Evolutionary conservation across 35 echinoderm and acorn worm genomes (phyloP), one percentile per base, ranked within the genome.

Genomic region (Apostichopus californicus): DNA sequence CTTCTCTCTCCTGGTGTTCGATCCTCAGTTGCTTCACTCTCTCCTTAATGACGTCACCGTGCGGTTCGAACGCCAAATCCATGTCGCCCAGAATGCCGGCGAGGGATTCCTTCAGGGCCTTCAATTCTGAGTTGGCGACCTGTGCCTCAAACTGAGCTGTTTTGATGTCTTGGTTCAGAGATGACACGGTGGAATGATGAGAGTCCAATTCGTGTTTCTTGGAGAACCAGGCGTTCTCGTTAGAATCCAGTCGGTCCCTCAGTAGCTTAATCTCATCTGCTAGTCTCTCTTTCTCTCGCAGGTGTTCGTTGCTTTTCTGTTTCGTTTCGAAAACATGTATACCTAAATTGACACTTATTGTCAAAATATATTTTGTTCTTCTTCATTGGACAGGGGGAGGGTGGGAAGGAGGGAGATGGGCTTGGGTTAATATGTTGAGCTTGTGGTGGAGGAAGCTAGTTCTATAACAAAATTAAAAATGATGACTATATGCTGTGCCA

Each of bases 101-200:
- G 20, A 99, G 73, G 18, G 97, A 91, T 24, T 99, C 97, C 92
- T 96, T 99, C 63, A 99, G 92, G 34, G 86, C 70, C 70, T 93
- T 99, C 20, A 99, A 77, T 34, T 94, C 95, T 23, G 95, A 91
- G 83, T 86, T 81, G 7, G 95, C 97, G 56, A 99, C 93, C 58
- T 96, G 91, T 5, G 95, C 80, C 9, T 99, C 95, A 90, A 93
- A 95, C 83, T 93, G 54, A 52, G 90, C 46, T 17, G 78, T 92
- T 92, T 94, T 96, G 61, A 88, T 72, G 18, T 96, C 95, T 54
- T 95, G 91, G 54, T 73, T 71, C 81, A 95, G 77, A 12, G 61
- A 91, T n/a, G 93, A 75, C 11, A 96, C 65, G 17, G 77, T 87
- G 18, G 75, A 88, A 58, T 94, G 83, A 26, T 94, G 95, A 14